Percentiles rank a stretch among this genome's conserved stretches.
Evolutionary conservation across 92 coral and sea anemone genomes (phyloP).

Genomic region (Actinostola sp.): DNA sequence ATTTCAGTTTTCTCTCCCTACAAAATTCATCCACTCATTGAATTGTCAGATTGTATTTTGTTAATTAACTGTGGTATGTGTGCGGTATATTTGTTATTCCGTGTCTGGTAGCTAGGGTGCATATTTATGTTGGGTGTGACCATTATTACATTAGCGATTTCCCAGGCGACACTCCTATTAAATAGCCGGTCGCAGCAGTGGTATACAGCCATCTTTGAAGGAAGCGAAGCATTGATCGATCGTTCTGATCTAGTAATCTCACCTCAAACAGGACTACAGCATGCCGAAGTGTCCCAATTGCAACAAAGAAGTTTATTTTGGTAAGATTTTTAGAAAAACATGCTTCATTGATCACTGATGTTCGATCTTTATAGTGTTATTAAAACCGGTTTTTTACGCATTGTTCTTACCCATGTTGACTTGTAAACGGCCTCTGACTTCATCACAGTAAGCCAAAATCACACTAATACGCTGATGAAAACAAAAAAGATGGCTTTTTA

Average conservation of each 20-base stretch:
- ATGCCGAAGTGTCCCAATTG: conserved; percentile 94
- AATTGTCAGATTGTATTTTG: no score
- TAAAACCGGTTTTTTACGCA: no score
- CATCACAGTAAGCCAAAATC: neutral
- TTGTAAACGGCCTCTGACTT: no score
- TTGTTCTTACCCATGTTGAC: no score
- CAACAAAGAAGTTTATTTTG: conserved; percentile 79
- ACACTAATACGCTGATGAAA: neutral
- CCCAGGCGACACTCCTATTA: no score
- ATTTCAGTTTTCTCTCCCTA: no score
- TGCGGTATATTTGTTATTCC: no score
- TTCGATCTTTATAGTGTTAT: neutral
- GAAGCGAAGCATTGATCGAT: neutral
- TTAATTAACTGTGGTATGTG: no score
- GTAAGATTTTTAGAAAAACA: conserved; percentile 41
- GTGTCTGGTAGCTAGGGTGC: no score
- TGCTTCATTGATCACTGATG: neutral
- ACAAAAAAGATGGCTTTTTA: neutral
- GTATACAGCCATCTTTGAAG: neutral
- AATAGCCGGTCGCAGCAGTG: no score
- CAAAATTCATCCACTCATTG: no score
- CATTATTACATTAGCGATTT: no score
- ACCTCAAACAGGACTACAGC: neutral
- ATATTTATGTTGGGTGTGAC: conserved; percentile 5
- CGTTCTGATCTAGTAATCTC: conserved; percentile 1